A percentile compares a stretch with the other conserved stretches of the same genome.
Conservation (phyloP, 1,140 invertebrate species). For the Caenorhabditis remanei region DNA sequence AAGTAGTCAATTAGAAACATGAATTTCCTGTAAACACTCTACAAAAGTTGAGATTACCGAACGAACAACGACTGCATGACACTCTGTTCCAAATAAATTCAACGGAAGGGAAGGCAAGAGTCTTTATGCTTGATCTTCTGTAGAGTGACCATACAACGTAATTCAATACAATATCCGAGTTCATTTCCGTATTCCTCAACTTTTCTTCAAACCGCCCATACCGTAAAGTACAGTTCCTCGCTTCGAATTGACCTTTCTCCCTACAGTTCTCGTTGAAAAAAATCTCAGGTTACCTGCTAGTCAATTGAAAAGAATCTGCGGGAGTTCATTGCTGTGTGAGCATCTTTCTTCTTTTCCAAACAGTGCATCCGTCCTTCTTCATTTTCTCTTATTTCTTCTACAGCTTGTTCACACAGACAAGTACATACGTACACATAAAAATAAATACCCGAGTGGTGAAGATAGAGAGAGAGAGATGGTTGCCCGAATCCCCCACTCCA, state of each 20-base stretch:
- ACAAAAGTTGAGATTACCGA: too few relatives aligned
- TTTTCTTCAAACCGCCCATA: background rate
- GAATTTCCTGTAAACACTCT: too few relatives aligned
- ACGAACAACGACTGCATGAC: too few relatives aligned
- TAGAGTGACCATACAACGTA: too few relatives aligned
- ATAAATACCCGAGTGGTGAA: background rate
- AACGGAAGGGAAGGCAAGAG: too few relatives aligned
- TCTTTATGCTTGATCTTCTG: too few relatives aligned
- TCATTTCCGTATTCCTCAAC: background rate
- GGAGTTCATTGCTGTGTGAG: background rate
- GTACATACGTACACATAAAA: conserved; percentile 42
- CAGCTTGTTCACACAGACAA: conserved; percentile 52
- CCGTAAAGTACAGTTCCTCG: background rate
- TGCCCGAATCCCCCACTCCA: conserved; percentile 19
- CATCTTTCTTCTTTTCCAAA: conserved; percentile 30
- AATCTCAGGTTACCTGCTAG: conserved; percentile 33
- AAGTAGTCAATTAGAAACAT: too few relatives aligned
- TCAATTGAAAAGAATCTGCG: conserved; percentile 38
- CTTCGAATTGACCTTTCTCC: background rate
- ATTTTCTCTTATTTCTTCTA: conserved; percentile 11
- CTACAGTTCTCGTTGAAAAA: conserved; percentile 32
- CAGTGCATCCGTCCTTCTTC: conserved; percentile 24
- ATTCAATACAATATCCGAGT: background rate
- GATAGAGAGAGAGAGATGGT: background rate
- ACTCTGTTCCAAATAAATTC: too few relatives aligned